Conservation (phyloP, 2,797 vertebrate genomes). For the Halcyon smyrnensis region DNA sequence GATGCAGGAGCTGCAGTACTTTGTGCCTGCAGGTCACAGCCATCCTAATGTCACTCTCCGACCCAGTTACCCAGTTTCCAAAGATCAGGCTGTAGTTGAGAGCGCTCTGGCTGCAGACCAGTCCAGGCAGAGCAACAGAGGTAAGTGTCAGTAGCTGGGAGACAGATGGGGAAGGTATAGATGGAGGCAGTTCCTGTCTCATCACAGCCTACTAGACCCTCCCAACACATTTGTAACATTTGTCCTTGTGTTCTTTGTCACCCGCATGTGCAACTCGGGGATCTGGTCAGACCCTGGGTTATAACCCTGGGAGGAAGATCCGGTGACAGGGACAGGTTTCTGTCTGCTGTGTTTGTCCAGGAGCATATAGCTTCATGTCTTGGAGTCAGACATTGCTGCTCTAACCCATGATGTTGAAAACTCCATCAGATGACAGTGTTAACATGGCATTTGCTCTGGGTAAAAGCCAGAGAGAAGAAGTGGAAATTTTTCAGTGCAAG, state of each 20-base stretch:
- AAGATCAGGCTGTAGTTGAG: neutral
- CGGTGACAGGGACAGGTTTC: neutral
- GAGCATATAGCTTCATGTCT: neutral
- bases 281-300: neutral
- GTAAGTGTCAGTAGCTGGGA: neutral
- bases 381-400: neutral
- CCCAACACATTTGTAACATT: too few relatives aligned
- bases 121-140: neutral
- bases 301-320: neutral
- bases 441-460: neutral
- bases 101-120: neutral
- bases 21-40: neutral
- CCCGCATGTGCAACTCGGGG: accelerated
- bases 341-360: neutral
- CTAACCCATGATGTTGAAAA: neutral
- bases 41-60: neutral
- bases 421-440: neutral
- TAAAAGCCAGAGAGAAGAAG: neutral
- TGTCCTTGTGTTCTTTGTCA: neutral
- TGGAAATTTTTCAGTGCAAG: neutral
- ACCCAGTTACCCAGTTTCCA: neutral
- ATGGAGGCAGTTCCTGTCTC: neutral
- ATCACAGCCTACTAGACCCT: neutral
- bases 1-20: neutral
- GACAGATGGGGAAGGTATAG: neutral